Base-by-base conservation (phyloP, 1,140 invertebrate species). In the Asobara japonica region DNA sequence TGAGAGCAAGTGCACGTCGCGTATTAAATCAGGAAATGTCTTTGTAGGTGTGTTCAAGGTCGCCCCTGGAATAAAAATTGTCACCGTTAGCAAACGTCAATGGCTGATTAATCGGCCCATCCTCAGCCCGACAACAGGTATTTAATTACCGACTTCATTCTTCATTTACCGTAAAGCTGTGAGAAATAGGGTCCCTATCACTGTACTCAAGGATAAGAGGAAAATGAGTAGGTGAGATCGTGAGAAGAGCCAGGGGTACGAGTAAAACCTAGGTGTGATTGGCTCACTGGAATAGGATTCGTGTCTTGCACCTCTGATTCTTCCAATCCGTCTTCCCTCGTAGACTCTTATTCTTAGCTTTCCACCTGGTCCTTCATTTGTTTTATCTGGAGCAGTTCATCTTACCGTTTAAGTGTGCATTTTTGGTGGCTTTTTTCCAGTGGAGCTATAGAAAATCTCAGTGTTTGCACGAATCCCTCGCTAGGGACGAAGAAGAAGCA, bases 231-330 rank as follows among this genome's bases (percentile, higher is more conserved):
- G 31, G 68, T 31, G 3, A 31, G 38, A 65, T 25, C 16, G 13
- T 30, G 13, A 18, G 22, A 18, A 6, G 10, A 10, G 0, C 4
- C 56, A 8, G 22, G 22, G 38, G 25, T 61, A 70, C 20, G 22
- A n/a, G 60, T 5, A 8, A 18, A 36, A 30, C 25, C 16, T n/a
- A 18, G 6, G 29, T 64, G 20, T 70, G 60, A 70, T 70, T 70
- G 69, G 69, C n/a, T 30, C 27, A 27, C 33, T 22, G 29, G 25
- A 70, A 70, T 62, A 70, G 45, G 60, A 70, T 70, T 71, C 60
- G 69, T 71, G 38, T 71, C 69, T 64, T 71, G 69, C 61, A 64
- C 20, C 29, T 65, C 27, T 51, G 62, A 70, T 38, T 64, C 25
- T 8, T 45, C 27, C 60, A 7, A 27, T 65, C 10, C 25, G 16